Percentiles rank a stretch among this genome's conserved stretches.
phyloP scores from a whole-genome alignment of 2,888 invertebrate species.

The Cheilosia grossa region DNA sequence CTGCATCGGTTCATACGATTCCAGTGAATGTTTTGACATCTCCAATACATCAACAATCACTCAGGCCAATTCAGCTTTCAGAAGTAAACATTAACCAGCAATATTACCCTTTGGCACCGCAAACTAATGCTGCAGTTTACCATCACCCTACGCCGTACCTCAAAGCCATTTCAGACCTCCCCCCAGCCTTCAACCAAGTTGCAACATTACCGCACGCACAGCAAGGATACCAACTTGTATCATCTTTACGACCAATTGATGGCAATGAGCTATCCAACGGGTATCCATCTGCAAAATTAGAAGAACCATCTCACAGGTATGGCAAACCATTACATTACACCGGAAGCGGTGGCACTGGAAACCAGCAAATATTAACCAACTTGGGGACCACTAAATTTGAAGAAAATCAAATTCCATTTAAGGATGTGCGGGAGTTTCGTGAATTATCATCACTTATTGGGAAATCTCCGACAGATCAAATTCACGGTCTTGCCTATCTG shows the following conservation, averaged over 20 bases:
- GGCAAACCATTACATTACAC: slow-evolving; percentile 19
- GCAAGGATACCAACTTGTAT: slow-evolving; percentile 5
- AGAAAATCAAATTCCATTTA: slow-evolving; percentile 76
- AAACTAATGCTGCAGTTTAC: slow-evolving; percentile 12
- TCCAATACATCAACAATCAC: not conserved
- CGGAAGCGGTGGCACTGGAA: slow-evolving; percentile 73
- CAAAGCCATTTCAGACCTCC: slow-evolving; percentile 15
- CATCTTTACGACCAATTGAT: not conserved
- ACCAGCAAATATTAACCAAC: not conserved
- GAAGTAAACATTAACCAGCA: slow-evolving; percentile 11
- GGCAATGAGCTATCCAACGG: slow-evolving; percentile 4
- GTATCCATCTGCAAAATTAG: slow-evolving; percentile 11
- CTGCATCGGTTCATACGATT: not conserved
- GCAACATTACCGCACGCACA: not conserved
- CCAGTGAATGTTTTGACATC: slow-evolving; percentile 8
- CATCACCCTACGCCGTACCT: slow-evolving; percentile 25
- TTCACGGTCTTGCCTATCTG: slow-evolving; percentile 84
- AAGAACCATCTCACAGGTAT: slow-evolving; percentile 20
- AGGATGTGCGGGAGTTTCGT: slow-evolving; percentile 79
- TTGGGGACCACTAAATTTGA: slow-evolving; percentile 75
- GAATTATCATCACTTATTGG: slow-evolving; percentile 84
- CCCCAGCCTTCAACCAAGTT: not conserved
- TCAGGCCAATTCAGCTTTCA: not conserved
- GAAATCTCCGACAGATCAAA: slow-evolving; percentile 84
- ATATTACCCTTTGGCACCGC: slow-evolving; percentile 69